phyloP scores from a whole-genome alignment of 2,888 invertebrate genomes.

The Volucella bombylans region DNA sequence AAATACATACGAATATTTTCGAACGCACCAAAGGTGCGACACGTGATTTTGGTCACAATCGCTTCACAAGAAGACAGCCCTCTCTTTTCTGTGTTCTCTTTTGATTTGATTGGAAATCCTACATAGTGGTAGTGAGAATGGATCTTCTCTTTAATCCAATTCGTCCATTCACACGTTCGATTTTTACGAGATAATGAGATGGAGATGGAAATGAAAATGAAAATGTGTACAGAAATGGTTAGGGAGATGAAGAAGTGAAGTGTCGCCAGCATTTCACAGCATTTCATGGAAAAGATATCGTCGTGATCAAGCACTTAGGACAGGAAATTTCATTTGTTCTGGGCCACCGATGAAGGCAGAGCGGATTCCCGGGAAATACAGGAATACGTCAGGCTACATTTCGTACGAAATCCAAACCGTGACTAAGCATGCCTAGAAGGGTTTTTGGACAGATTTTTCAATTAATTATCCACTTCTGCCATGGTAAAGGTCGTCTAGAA shows the following conservation, averaged over 20 bases:
- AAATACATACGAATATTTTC: constrained; percentile 22
- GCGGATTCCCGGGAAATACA: constrained; percentile 22
- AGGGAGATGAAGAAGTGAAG: constrained; percentile 44
- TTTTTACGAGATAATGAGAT: constrained; percentile 62
- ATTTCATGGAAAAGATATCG: constrained; percentile 69
- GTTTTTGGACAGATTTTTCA: too few relatives aligned
- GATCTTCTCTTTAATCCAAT: constrained; percentile 59
- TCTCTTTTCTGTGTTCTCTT: constrained; percentile 35
- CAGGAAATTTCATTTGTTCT: constrained; percentile 52
- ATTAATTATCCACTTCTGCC: too few relatives aligned
- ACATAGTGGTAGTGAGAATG: constrained; percentile 32
- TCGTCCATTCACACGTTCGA: constrained; percentile 69
- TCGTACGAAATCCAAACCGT: too few relatives aligned
- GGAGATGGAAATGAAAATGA: constrained; percentile 55
- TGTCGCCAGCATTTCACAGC: constrained; percentile 64
- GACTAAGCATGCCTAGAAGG: too few relatives aligned
- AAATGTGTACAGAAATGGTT: constrained; percentile 49
- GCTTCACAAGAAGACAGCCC: background rate
- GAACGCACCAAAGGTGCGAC: constrained; percentile 43
- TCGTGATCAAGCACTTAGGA: constrained; percentile 50
- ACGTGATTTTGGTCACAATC: constrained; percentile 56
- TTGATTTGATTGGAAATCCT: constrained; percentile 41
- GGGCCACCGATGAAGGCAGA: constrained; percentile 42
- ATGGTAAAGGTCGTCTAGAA: too few relatives aligned
- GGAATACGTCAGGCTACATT: too few relatives aligned